Base-by-base conservation (phyloP, 2,888 invertebrate genomes). In the Smittia aterrima region DNA sequence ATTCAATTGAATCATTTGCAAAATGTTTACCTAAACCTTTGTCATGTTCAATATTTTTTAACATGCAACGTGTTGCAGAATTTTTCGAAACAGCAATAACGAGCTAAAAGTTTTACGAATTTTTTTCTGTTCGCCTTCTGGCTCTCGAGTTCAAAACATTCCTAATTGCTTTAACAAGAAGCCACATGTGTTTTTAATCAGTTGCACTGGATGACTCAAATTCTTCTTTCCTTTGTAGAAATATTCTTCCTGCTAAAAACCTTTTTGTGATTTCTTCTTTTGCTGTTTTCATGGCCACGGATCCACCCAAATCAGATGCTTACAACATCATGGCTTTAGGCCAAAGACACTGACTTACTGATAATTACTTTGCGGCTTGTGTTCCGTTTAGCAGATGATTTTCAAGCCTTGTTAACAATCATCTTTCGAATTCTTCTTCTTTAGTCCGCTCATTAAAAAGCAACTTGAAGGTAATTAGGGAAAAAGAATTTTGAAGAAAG, bases 101-200 rank as follows among this genome's bases (percentile, higher is more conserved):
- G n/a, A 13, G 16, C 11, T 47, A 47, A 47, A 47, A 47, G 4
- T 47, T 47, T 47, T 16, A 11, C 16, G 11, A 47, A 38, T 38
- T 7, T 47, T 13, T 13, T 47, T 58, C 22, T 58, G 2, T 58
- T 22, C 58, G 58, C 47, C 47, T 47, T 58, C 7, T 58, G 22
- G 22, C 18, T 22, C n/a, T 22, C 58, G 58, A 13, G 20, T 58
- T 58, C 7, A 58, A 58, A 58, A 22, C 58, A 58, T 58, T 64
- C 32, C 66, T 74, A 74, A 74, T 74, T 74, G 74, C 24, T 74
- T 47, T 74, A 74, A 66, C 74, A 74, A 74, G 53, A 64, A 74
- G 74, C 64, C 74, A 74, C 74, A 74, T 66, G 41, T 74, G 74
- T 74, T 74, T 74, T 74, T 74, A 74, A 74, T 74, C 74, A 74